Conservation (phyloP, 2,797 vertebrate genomes). For the Crocidura indochinensis region DNA sequence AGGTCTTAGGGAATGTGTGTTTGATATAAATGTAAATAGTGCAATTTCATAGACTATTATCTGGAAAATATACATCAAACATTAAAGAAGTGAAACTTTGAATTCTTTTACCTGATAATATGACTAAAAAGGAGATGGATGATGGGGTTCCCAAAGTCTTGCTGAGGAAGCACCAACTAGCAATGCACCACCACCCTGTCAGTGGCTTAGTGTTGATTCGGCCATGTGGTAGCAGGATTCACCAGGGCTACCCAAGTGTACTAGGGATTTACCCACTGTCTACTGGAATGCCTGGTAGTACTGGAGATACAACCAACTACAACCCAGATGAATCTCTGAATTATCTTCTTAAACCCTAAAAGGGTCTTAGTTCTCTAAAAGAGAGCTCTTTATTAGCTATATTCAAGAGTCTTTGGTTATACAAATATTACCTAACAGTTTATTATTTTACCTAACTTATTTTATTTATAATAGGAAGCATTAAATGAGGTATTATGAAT, state of each 20-base stretch:
- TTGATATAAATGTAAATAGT: conserved; percentile 31
- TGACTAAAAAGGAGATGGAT: background rate
- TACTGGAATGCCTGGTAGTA: no score
- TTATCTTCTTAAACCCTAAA: no score
- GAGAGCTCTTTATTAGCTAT: no score
- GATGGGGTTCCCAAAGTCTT: background rate
- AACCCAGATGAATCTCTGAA: no score
- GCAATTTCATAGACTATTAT: background rate
- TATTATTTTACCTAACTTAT: background rate
- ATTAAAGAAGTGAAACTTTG: background rate
- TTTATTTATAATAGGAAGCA: conserved; percentile 54
- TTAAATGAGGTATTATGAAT: background rate
- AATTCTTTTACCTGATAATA: conserved; percentile 25
- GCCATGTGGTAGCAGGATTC: no score
- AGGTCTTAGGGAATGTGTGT: background rate
- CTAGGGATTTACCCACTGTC: no score
- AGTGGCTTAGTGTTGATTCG: no score
- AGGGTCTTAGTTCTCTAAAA: no score
- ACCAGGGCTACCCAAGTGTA: no score
- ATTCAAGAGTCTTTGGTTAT: background rate
- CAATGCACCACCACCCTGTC: no score
- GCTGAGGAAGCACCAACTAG: no score
- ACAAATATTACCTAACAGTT: background rate
- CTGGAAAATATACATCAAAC: background rate
- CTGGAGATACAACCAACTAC: no score